phyloP scores from a whole-genome alignment of 2,888 invertebrate species.

The Eurytoma californica region DNA sequence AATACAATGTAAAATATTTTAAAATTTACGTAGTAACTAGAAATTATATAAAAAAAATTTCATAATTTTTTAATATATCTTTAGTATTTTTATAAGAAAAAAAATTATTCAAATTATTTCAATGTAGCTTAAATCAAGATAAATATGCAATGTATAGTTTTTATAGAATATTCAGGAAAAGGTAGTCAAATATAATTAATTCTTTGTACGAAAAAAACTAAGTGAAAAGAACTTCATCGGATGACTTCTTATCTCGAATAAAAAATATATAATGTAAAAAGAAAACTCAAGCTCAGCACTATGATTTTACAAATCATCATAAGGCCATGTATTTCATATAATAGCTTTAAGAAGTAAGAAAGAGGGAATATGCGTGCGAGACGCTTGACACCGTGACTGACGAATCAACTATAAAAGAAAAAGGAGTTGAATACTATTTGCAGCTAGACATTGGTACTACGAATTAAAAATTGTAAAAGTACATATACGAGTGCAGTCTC shows the following conservation, averaged over 20 bases:
- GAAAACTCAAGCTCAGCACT: constrained; percentile 58
- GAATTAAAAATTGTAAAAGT: constrained; percentile 23
- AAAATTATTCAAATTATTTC: neutral
- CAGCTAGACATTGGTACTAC: constrained; percentile 6
- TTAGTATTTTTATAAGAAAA: constrained; percentile 52
- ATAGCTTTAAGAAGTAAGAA: constrained; percentile 63
- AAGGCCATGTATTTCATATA: constrained; percentile 72
- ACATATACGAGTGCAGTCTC: constrained; percentile 49
- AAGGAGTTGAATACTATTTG: constrained; percentile 1
- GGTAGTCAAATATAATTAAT: neutral
- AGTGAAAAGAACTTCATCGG: constrained; percentile 18
- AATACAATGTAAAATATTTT: constrained; percentile 10
- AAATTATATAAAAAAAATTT: constrained; percentile 33
- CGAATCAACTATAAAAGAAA: neutral
- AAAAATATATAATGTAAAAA: neutral
- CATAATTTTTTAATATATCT: constrained; percentile 26
- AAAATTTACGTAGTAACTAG: constrained; percentile 12
- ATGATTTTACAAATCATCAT: constrained; percentile 64
- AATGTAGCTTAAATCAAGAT: too few relatives aligned
- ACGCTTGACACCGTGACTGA: constrained; percentile 41
- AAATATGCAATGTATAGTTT: too few relatives aligned
- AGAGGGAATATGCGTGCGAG: constrained; percentile 28
- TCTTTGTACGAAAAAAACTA: constrained; percentile 3
- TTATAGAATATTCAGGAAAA: neutral
- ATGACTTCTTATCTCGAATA: constrained; percentile 47